Conservation (phyloP, 1,140 invertebrate species). For the Harpegnathos saltator region DNA sequence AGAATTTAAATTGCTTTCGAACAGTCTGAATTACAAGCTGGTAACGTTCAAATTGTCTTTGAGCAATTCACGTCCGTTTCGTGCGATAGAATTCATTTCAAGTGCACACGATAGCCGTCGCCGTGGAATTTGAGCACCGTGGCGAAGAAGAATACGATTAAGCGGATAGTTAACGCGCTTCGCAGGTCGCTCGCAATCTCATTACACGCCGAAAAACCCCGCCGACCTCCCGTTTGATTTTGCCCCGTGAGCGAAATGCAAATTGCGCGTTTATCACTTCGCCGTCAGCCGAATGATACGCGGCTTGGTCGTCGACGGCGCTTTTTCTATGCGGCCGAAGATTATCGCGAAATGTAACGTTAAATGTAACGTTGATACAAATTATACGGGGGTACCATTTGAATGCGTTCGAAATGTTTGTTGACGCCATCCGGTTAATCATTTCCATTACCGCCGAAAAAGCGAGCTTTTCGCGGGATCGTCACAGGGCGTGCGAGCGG, state of each 20-base stretch:
- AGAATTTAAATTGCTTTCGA: constrained; percentile 75
- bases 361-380: not conserved
- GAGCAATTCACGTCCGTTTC: constrained; percentile 66
- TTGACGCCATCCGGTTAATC: not conserved
- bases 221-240: not conserved
- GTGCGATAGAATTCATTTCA: constrained; percentile 65
- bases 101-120: constrained; percentile 22
- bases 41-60: constrained; percentile 66
- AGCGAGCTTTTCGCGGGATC: not conserved
- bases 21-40: constrained; percentile 70
- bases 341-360: not conserved
- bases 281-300: not conserved
- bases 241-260: not conserved
- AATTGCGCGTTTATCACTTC: not conserved
- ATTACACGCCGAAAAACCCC: not conserved
- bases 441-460: not conserved
- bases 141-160: not conserved
- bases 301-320: too few relatives aligned
- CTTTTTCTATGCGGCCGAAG: too few relatives aligned
- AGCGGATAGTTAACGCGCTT: constrained; percentile 4
- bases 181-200: not conserved
- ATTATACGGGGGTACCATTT: not conserved
- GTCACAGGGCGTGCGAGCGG: not conserved
- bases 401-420: not conserved
- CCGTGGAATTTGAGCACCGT: constrained; percentile 16